Percentiles rank a stretch among this genome's conserved stretches.
These are phyloP conservation scores for Rosalia funebris DNA, from an alignment of 2,888 invertebrate genomes.

Conservation along the genomic window DNA sequence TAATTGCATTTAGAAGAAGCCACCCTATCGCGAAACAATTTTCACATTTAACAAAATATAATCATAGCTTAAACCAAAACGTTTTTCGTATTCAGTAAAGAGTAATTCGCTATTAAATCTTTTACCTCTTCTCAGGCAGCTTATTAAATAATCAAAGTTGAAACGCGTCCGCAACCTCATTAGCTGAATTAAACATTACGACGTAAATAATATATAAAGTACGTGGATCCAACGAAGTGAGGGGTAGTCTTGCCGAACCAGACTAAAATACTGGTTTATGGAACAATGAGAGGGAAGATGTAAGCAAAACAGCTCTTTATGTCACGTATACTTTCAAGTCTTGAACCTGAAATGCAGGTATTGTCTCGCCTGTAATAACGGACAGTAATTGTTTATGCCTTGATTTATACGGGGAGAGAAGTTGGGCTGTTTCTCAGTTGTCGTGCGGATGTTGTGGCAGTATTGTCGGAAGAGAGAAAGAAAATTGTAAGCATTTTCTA, in stretches of 20 bases:
- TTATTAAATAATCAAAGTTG: not conserved
- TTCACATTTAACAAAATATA: too few species aligned
- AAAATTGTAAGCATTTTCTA: conserved; percentile 2
- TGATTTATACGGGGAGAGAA: conserved; percentile 9
- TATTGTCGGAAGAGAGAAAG: not conserved
- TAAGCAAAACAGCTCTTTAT: conserved; percentile 32
- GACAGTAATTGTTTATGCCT: conserved; percentile 21
- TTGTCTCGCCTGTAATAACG: conserved; percentile 26
- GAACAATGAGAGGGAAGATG: conserved; percentile 23
- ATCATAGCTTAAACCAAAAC: too few species aligned
- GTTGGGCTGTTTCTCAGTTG: conserved; percentile 17
- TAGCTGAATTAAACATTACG: conserved; percentile 3
- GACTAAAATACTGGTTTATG: conserved; percentile 24
- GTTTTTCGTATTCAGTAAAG: too few species aligned
- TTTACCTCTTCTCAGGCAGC: too few species aligned
- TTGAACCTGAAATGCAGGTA: conserved; percentile 19
- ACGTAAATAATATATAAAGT: conserved; percentile 2
- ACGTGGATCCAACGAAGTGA: not conserved
- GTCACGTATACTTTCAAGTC: conserved; percentile 35
- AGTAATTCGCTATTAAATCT: too few species aligned
- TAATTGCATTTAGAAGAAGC: too few species aligned
- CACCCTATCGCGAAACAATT: too few species aligned
- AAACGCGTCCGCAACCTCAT: not conserved
- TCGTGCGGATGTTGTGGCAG: conserved; percentile 15
- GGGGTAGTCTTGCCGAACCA: conserved; percentile 27